phyloP scores from a whole-genome alignment of 2,888 invertebrate species.

The Erebia palarica region DNA sequence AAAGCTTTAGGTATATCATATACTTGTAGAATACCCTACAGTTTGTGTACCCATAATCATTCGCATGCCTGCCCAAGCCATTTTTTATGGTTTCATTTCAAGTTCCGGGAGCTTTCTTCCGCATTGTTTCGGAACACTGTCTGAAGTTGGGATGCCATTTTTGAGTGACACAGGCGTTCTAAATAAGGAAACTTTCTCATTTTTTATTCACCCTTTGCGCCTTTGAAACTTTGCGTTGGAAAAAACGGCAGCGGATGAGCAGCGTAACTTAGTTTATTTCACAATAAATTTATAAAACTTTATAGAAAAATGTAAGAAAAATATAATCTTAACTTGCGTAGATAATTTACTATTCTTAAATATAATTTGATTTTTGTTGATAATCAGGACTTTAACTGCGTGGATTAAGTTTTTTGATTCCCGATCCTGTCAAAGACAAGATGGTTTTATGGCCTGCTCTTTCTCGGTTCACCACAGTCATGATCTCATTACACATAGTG shows the following conservation, averaged over 20 bases:
- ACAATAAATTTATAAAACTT: not conserved
- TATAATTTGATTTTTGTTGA: no score
- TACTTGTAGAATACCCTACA: no score
- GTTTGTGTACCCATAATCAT: not conserved
- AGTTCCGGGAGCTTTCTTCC: constrained; percentile 1
- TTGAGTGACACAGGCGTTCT: constrained; percentile 3
- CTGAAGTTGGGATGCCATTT: not conserved
- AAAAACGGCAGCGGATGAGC: not conserved
- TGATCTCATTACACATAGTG: no score
- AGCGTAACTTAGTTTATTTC: not conserved
- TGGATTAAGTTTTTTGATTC: no score
- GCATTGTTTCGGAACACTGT: not conserved
- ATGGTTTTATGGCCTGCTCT: no score
- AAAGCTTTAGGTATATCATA: no score
- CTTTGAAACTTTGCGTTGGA: not conserved
- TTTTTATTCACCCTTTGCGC: constrained; percentile 5
- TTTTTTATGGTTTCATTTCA: not conserved
- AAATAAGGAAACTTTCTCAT: constrained; percentile 13
- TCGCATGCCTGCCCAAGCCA: not conserved
- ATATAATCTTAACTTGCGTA: not conserved
- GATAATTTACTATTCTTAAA: not conserved
- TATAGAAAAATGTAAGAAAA: not conserved
- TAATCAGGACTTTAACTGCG: no score
- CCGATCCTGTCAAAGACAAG: no score
- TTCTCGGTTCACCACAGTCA: no score